Evolutionary conservation across 2,113 vertebrate genomes (phyloP).

Genomic region (Ciconia maguari): DNA sequence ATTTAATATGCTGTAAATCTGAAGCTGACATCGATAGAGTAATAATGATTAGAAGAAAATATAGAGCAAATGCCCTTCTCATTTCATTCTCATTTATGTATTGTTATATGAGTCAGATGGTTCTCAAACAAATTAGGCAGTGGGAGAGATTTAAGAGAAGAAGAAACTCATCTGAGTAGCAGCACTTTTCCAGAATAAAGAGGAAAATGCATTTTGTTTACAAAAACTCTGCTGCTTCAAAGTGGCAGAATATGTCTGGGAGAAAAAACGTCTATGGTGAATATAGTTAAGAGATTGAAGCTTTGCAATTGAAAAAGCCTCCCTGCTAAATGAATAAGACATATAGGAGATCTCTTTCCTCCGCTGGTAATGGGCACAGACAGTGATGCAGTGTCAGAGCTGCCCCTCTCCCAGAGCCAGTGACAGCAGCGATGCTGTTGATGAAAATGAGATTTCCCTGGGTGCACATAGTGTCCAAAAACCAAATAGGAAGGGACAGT

Average conservation of each 20-base stretch:
- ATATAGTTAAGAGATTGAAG: neutral
- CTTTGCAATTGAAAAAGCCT: neutral
- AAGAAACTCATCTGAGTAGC: neutral
- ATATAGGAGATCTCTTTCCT: neutral
- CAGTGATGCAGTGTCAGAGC: neutral
- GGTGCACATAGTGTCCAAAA: neutral
- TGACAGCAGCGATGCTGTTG: neutral
- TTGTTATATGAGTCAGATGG: neutral
- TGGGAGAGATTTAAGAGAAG: neutral
- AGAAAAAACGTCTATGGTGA: neutral
- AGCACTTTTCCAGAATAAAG: neutral
- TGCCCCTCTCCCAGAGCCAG: neutral
- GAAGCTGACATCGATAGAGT: neutral
- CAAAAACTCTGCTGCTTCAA: neutral
- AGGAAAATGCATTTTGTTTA: neutral
- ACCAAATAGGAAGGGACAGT: neutral
- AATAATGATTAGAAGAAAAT: conserved; percentile 5
- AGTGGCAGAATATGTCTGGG: neutral
- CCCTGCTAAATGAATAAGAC: neutral
- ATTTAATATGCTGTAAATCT: neutral
- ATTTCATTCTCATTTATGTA: neutral
- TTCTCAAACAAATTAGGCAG: neutral
- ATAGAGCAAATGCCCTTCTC: neutral
- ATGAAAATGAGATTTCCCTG: neutral
- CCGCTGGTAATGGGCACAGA: conserved; percentile 3